Evolutionary conservation across 2,797 vertebrate species (phyloP).

Genomic region (Mormyrus hasselquistii): DNA sequence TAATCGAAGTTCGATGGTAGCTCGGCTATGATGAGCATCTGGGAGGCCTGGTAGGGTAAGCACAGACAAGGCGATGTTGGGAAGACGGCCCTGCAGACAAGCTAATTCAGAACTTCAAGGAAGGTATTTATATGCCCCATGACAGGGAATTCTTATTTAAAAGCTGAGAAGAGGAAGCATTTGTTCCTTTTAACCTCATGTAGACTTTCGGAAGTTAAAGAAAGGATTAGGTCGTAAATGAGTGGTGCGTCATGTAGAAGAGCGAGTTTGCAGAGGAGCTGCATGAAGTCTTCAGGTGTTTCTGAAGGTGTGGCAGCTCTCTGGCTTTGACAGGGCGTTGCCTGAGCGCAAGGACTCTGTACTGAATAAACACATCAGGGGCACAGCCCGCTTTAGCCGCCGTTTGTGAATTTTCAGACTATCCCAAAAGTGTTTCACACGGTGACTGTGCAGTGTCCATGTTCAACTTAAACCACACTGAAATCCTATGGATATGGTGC

Average conservation of each 20-base stretch:
- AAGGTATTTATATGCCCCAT: neutral
- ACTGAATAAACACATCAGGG: neutral
- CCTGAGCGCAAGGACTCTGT: neutral
- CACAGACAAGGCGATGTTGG: neutral
- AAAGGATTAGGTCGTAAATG: neutral
- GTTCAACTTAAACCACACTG: neutral
- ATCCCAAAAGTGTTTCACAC: neutral
- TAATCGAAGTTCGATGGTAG: neutral
- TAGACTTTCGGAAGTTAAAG: neutral
- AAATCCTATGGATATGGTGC: neutral
- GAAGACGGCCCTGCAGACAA: neutral
- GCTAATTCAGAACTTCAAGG: neutral
- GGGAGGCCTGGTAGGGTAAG: neutral
- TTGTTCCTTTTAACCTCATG: neutral
- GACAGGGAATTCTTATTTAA: neutral
- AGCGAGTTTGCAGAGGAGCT: neutral
- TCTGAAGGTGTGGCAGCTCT: neutral
- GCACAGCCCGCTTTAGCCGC: neutral
- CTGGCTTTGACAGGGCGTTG: neutral
- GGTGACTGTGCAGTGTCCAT: neutral
- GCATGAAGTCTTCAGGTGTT: neutral
- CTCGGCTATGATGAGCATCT: neutral
- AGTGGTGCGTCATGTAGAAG: neutral
- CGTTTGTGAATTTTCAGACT: neutral
- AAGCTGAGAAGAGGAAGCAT: neutral